Percentiles rank a stretch among this genome's conserved stretches.
Conservation (phyloP, 2,113 vertebrate genomes). For the Rhinopomastus cyanomelas region DNA sequence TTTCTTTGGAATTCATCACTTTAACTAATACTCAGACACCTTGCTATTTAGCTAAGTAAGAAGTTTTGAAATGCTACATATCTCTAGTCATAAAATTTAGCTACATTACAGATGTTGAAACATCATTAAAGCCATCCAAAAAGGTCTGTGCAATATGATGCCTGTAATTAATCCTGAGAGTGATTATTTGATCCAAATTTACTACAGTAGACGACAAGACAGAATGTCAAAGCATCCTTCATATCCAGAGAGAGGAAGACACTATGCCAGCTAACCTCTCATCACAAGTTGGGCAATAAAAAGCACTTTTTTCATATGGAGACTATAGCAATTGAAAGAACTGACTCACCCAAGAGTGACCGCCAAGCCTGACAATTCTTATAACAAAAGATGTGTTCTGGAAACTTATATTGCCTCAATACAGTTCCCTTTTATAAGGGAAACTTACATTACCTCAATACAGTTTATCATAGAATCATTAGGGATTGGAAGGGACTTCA, state of each 20-base stretch:
- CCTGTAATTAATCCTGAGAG: constrained; percentile 26
- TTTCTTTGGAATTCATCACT: constrained; percentile 20
- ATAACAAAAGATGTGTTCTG: constrained; percentile 17
- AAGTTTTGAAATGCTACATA: background rate
- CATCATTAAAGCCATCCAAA: constrained; percentile 16
- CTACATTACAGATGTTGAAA: background rate
- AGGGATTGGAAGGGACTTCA: too few species aligned
- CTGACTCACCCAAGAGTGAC: constrained; percentile 18
- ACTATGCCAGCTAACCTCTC: background rate
- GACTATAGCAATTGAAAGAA: constrained; percentile 46
- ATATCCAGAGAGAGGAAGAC: constrained; percentile 7
- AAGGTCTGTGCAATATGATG: background rate
- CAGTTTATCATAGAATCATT: too few species aligned
- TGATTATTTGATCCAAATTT: constrained; percentile 31
- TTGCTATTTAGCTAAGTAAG: constrained; percentile 24
- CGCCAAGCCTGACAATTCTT: background rate
- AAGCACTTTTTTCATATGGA: background rate
- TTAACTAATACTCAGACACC: constrained; percentile 1
- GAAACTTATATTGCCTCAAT: background rate
- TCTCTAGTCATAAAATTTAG: background rate
- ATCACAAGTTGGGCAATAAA: constrained; percentile 51
- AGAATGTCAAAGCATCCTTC: background rate
- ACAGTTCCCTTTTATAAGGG: constrained; percentile 15
- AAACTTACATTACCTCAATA: constrained; percentile 17
- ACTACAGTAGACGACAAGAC: background rate